phyloP scores from a whole-genome alignment of 2,888 invertebrate genomes.

The Parnassius orleans region DNA sequence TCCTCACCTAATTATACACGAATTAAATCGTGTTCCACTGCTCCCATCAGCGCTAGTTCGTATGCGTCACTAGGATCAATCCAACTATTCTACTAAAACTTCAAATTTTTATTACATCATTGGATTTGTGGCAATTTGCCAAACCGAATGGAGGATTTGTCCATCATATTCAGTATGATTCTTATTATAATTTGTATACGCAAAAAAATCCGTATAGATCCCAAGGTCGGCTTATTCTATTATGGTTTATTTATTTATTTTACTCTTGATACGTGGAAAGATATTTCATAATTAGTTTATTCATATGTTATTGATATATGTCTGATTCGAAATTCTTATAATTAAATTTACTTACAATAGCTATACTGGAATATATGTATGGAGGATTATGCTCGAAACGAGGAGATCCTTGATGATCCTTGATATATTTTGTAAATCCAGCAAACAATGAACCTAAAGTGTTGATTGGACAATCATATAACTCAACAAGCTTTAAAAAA shows the following conservation, averaged over 20 bases:
- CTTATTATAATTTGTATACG: slow-evolving; percentile 33
- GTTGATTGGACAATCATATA: no score
- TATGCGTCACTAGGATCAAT: slow-evolving; percentile 32
- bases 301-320: no score
- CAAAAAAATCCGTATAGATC: slow-evolving; percentile 24
- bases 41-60: slow-evolving; percentile 10
- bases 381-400: no score
- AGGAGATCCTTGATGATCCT: no score
- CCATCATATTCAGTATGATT: slow-evolving; percentile 59
- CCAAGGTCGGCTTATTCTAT: not conserved
- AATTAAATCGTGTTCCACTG: slow-evolving; percentile 3
- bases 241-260: not conserved
- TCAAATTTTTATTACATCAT: slow-evolving; percentile 70
- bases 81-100: slow-evolving; percentile 63
- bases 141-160: slow-evolving; percentile 55
- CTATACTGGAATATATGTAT: no score
- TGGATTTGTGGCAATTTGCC: slow-evolving; percentile 64
- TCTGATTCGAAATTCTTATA: no score
- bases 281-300: no score
- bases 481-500: no score
- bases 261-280: no score
- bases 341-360: no score
- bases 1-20: slow-evolving; percentile 11
- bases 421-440: no score
- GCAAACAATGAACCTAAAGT: no score